Percentiles rank a stretch among this genome's conserved stretches.
These are phyloP conservation scores for Enteromius radiatus DNA, from an alignment of 2,797 vertebrate genomes.

Conservation along the genomic window DNA sequence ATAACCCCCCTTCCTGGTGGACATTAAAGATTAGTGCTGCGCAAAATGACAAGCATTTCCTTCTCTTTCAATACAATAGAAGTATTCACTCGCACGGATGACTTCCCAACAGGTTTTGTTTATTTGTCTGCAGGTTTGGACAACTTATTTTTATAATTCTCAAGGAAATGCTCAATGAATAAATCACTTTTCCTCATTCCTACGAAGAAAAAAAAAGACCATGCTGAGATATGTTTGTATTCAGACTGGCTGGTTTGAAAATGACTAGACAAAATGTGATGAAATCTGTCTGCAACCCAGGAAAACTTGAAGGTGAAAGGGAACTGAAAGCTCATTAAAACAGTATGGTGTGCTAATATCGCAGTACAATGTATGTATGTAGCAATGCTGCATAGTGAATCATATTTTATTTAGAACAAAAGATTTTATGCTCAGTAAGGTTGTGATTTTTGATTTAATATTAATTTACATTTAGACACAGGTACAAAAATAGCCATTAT, in stretches of 20 bases:
- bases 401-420: neutral
- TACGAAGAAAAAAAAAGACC: conserved; percentile 4
- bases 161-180: conserved; percentile 9
- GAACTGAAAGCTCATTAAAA: neutral
- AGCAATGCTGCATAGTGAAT: neutral
- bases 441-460: neutral
- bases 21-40: neutral
- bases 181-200: conserved; percentile 30
- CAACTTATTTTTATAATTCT: neutral
- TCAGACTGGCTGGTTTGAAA: neutral
- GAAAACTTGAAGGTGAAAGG: neutral
- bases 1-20: neutral
- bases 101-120: neutral
- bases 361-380: too few species aligned
- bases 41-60: conserved; percentile 19
- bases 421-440: neutral
- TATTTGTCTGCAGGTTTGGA: neutral
- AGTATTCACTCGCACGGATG: neutral
- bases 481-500: neutral
- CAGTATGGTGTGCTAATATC: neutral
- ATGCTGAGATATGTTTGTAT: neutral
- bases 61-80: conserved; percentile 30
- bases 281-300: neutral
- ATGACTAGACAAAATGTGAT: neutral
- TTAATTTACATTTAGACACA: neutral